Percentiles rank a stretch among this genome's conserved stretches.
phyloP scores from a whole-genome alignment of 2,888 invertebrate species.

The Agapostemon virescens region DNA sequence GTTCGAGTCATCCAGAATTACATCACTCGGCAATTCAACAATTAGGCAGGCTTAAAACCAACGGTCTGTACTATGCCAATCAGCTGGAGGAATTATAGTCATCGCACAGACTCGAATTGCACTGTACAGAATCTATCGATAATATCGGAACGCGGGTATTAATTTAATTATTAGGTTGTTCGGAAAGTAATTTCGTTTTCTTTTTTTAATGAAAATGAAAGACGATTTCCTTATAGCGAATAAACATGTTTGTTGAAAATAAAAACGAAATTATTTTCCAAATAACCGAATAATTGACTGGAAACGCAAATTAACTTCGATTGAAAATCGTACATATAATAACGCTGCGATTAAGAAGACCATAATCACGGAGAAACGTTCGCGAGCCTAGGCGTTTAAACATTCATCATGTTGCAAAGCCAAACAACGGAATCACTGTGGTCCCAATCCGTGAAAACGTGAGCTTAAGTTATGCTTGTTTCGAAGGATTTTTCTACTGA shows the following conservation, averaged over 20 bases:
- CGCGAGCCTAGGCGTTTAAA: constrained; percentile 8
- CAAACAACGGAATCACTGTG: not conserved
- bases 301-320: not conserved
- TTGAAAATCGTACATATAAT: not conserved
- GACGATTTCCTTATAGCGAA: too few relatives aligned
- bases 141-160: not conserved
- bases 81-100: constrained; percentile 29
- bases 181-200: too few relatives aligned
- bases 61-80: constrained; percentile 46
- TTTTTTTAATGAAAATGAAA: too few relatives aligned
- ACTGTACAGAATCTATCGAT: not conserved
- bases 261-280: too few relatives aligned
- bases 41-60: constrained; percentile 44
- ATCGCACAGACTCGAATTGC: constrained; percentile 15
- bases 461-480: not conserved
- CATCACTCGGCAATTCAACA: constrained; percentile 37
- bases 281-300: too few relatives aligned
- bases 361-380: not conserved
- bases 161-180: too few relatives aligned
- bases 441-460: not conserved
- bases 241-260: too few relatives aligned
- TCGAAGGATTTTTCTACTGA: too few relatives aligned
- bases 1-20: constrained; percentile 14
- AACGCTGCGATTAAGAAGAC: constrained; percentile 35
- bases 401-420: not conserved